phyloP scores from a whole-genome alignment of 2,797 vertebrate species.

The Rhinophrynus dorsalis region DNA sequence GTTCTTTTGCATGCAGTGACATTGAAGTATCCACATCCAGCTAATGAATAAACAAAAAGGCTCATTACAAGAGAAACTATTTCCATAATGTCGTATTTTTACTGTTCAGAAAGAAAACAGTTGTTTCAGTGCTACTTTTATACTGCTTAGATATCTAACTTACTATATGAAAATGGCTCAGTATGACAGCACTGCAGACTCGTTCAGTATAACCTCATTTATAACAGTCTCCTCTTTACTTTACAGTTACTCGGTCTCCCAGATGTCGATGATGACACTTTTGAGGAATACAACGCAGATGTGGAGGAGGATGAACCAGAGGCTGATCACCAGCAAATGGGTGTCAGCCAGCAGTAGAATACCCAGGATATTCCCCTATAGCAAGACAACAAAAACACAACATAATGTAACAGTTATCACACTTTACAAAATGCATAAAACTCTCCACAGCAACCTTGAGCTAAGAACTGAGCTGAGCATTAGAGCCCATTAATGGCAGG shows the following conservation, averaged over 20 bases:
- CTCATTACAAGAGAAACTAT: too few species aligned
- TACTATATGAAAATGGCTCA: too few species aligned
- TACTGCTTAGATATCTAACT: too few species aligned
- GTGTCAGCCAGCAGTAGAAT: slow-evolving; percentile 96
- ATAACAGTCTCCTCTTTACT: slow-evolving; percentile 51
- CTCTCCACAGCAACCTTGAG: slow-evolving; percentile 61
- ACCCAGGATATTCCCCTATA: slow-evolving; percentile 46
- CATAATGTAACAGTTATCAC: slow-evolving; percentile 60
- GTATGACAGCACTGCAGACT: too few species aligned
- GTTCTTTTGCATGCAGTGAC: too few species aligned
- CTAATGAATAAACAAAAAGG: too few species aligned
- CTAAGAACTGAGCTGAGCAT: slow-evolving; percentile 68
- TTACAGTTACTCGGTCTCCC: slow-evolving; percentile 91
- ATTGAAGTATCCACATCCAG: too few species aligned
- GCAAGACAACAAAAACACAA: slow-evolving; percentile 40
- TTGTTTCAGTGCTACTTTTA: too few species aligned
- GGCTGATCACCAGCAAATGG: slow-evolving; percentile 97
- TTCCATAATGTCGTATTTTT: too few species aligned
- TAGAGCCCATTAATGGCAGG: slow-evolving; percentile 62
- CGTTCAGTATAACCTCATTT: too few species aligned
- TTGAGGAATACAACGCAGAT: slow-evolving; percentile 94
- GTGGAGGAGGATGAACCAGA: slow-evolving; percentile 94
- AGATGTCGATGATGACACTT: slow-evolving; percentile 91
- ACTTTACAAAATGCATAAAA: slow-evolving; percentile 54
- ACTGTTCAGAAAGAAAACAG: too few species aligned